Base-by-base conservation (phyloP, 2,888 invertebrate species). In the Gryllus longicercus region DNA sequence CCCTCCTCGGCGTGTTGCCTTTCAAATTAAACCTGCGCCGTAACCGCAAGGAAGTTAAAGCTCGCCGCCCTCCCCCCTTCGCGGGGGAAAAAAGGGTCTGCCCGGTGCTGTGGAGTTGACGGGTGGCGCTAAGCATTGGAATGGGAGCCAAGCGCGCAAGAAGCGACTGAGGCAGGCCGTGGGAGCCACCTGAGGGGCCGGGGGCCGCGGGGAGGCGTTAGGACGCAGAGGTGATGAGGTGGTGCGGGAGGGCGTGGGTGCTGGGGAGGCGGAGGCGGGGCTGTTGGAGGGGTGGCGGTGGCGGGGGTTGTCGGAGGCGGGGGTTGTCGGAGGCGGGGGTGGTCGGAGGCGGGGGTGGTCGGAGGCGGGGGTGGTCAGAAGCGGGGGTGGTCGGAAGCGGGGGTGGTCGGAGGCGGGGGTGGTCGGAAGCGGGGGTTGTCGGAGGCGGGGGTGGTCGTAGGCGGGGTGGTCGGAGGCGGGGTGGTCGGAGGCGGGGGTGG, bases 11-110 rank as follows among this genome's bases (percentile, higher is more conserved):
- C 12, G 63, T 63, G 63, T 63, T 63, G 63, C 63, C 63, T 63
- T 63, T 63, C 63, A 63, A 63, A 63, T 63, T 63, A 63, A 63
- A 63, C 63, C 63, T 63, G 63, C n/a, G 63, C 63, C 63, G 63
- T 63, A 63, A 63, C 63, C 63, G 63, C 63, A 63, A 63, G 63
- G 63, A 63, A 63, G 63, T 63, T 63, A 63, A 63, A 63, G 63
- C 63, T 38, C 38, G 11, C n/a, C 63, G 63, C 63, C n/a, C 12
- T 14, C 1, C n/a, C 63, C 4, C 16, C 16, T 16, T 11, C 63
- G 8, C 63, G 63, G 14, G 63, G n/a, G 11, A 18, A 63, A 63
- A 63, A 63, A 63, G 11, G 63, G 4, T 8, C 8, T 8, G 8
- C 38, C 38, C 63, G 63, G 63, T 0, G 63, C 16, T n/a, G 63